Percentiles rank a stretch among this genome's conserved stretches.
Evolutionary conservation across 2,113 vertebrate genomes (phyloP).

Genomic region (Isurus oxyrinchus): DNA sequence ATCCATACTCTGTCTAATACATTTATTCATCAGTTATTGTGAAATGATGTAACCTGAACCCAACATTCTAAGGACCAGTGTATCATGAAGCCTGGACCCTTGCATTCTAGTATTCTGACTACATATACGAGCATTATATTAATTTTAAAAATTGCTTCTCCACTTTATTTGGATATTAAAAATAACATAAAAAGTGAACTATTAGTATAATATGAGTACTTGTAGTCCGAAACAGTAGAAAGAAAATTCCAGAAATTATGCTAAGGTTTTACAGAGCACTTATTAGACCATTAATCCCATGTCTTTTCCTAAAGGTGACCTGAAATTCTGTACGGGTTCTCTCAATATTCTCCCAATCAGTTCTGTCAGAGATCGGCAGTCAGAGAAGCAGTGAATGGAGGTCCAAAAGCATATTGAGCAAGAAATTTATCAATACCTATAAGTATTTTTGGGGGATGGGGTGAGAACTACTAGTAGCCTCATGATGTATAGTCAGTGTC

Average conservation of each 20-base stretch:
- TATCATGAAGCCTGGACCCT: neutral
- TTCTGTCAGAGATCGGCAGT: neutral
- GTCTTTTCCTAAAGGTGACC: neutral
- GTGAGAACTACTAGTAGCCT: neutral
- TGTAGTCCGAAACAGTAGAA: neutral
- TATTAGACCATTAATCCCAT: neutral
- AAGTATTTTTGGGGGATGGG: neutral
- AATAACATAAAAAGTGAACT: neutral
- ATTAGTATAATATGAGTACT: neutral
- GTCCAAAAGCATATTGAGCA: neutral
- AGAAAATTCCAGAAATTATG: neutral
- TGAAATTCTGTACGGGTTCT: neutral
- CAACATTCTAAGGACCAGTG: neutral
- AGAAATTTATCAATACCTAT: neutral
- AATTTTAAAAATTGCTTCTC: neutral
- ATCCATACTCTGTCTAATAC: neutral
- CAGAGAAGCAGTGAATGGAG: neutral
- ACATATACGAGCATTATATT: neutral
- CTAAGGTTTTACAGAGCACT: neutral
- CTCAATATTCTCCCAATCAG: neutral
- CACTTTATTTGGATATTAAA: neutral
- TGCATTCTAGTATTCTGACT: neutral
- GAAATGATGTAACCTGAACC: neutral
- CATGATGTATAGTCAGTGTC: neutral
- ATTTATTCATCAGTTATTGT: neutral